Base-by-base conservation (phyloP, 1,140 invertebrate genomes). In the Diachasmimorpha longicaudata region DNA sequence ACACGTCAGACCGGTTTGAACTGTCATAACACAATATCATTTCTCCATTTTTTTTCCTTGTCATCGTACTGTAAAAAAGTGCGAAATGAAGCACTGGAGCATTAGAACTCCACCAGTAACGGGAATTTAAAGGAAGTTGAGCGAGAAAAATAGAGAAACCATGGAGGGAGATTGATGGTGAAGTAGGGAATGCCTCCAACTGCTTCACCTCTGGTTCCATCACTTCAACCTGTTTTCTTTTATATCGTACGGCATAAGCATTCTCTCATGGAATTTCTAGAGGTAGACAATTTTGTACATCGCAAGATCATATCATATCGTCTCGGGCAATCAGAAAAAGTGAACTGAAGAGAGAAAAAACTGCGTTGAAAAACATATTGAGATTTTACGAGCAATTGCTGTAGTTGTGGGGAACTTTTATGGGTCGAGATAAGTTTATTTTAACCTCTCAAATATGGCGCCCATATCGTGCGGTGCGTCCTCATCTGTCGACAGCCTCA, bases 81-180 rank as follows among this genome's bases (percentile, higher is more conserved):
- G 21, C 19, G 23, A 63, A 63, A 25, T 63, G 58, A 63, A 52
- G n/a, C 48, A 52, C 19, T 63, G 13, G n/a, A 63, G 36, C 52
- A 72, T 58, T 55, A 21, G 48, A 72, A 72, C 21, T 63, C 63
- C 37, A 55, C 25, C 48, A 72, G 37, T 72, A 72, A 72, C 71
- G 52, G 71, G 48, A 72, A 39, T 52, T 72, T 52, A 25, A 52
- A 48, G 44, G 70, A 55, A 71, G 23, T 55, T 31, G 31, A 63
- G 16, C n/a, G 52, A 31, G 6, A 11, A 63, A 39, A 39, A 72
- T 11, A 2, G 36, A 19, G 31, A 44, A 25, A 25, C 55, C 55
- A 55, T 36, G 9, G 19, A 71, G 46, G 23, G 23, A 72, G 71
- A 72, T 72, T 72, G 71, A 72, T 72, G 52, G 71, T 8, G 36